Base-by-base conservation (phyloP, 2,113 vertebrate genomes). In the Greenwoodochromis staneri region DNA sequence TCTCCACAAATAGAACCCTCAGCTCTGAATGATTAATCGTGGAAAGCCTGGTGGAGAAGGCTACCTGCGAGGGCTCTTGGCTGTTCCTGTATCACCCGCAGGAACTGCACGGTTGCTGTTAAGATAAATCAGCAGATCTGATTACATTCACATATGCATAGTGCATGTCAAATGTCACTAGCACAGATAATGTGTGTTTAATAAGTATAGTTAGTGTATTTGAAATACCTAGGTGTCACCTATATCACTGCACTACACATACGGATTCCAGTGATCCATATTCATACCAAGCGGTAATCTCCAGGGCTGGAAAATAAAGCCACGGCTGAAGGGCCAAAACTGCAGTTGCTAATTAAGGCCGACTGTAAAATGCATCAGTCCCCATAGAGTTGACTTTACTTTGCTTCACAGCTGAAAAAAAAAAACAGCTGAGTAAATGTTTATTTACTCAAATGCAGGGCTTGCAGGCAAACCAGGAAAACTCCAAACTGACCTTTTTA, bases 21-120 rank as follows among this genome's bases (percentile, higher is more conserved):
- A 66, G 83, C 82, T 91, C 93, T 96, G 88, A 96, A 96, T 96
- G 95, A 96, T 96, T 96, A 92, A 96, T 94, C 92, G 81, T 91
- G 89, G 92, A 90, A 94, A 87, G 51, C 81, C 73, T 59, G 57
- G 47, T 84, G 80, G 86, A 91, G 81, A 19, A 89, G 85, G 94
- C 88, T 82, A 87, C 89, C 92, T 90, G 51, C 21, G 19, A 88
- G 90, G 57, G 38, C 57, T 86, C 53, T 45, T 34, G 5, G 85
- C 81, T 71, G 59, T 81, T 87, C 82, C 21, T 88, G 51, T 21
- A 80, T 93, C 88, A 87, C 21, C 69, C 29, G 31, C 53, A 85
- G 42, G 24, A 85, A 84, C 51, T 6, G 27, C 21, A 54, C 19
- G 3, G 54, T 81, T 49, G 54, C 55, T 54, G 45, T 81, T 7